phyloP scores from a whole-genome alignment of 2,113 vertebrate genomes.

The Cromileptes altivelis region DNA sequence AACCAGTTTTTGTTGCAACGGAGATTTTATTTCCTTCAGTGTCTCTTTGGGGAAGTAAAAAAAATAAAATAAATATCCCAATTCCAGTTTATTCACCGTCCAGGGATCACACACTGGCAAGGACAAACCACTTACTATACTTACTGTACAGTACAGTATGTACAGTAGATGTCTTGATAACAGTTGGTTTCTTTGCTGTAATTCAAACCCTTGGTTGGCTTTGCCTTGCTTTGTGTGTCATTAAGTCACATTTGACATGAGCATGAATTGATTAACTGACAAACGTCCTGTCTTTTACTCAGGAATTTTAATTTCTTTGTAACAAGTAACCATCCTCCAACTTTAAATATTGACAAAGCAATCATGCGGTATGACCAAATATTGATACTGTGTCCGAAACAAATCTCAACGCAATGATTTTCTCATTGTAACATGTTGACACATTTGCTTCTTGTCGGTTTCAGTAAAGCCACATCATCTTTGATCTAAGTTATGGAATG shows the following conservation, averaged over 20 bases:
- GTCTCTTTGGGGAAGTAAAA: not conserved
- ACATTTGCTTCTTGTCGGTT: not conserved
- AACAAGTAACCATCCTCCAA: not conserved
- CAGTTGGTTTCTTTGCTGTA: not conserved
- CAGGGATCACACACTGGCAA: not conserved
- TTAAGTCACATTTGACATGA: constrained; percentile 23
- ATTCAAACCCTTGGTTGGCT: not conserved
- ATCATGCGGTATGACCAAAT: constrained; percentile 34
- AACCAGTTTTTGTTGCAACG: constrained; percentile 8
- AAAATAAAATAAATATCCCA: not conserved
- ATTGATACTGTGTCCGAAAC: not conserved
- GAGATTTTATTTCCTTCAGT: not conserved
- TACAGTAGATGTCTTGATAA: not conserved
- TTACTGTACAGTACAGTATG: not conserved
- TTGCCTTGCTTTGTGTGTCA: not conserved
- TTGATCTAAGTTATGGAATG: constrained; percentile 17
- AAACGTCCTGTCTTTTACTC: not conserved
- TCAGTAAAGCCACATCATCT: not conserved
- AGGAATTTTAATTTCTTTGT: constrained; percentile 5
- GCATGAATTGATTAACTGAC: not conserved
- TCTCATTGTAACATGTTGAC: constrained; percentile 14
- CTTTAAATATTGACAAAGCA: constrained; percentile 23
- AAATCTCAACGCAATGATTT: not conserved
- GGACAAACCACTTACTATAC: not conserved
- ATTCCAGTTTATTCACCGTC: not conserved